Base-by-base conservation (phyloP, 30 jellyfish, hydroid and myxozoan species). In the Chironex yamaguchii region DNA sequence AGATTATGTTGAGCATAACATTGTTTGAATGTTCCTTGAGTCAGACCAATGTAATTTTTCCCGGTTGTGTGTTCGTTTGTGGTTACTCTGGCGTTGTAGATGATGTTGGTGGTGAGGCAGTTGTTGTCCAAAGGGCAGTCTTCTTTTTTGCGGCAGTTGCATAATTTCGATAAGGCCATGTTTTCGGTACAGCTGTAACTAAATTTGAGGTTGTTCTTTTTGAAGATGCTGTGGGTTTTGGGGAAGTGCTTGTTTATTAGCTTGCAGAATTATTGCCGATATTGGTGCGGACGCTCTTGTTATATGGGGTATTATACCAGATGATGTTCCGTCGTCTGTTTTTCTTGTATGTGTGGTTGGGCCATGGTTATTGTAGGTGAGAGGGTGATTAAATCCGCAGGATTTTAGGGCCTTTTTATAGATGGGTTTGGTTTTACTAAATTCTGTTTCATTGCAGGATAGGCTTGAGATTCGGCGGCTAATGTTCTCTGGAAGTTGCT, bases 281-380 rank as follows among this genome's bases (percentile, higher is more conserved):
- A 66, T 52, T 86, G 9, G 96, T 89, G 53, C 67, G 36, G 79
- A 89, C 97, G 52, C 33, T 89, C 71, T 28, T 63, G 76, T 53
- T 81, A 82, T 54, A 89, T 9, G 96, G 87, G 0, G 96, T 91
- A 63, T 85, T 85, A 48, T 62, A 85, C 89, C 89, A 80, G 64
- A 80, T 64, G 24, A 80, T 80, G 73, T 80, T 62, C 24, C 91
- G 79, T 35, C 67, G 68, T 36, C 91, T 30, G 75, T 42, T 21
- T 36, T 66, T 29, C 76, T 62, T 63, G 24, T 66, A 12, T 29
- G 62, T 64, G 26, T 66, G n/a, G n/a, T n/a, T n/a, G n/a, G n/a
- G 30, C 4, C 30, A 42, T 52, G 21, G 89, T 53, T 54, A 82
- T 31, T 77, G 89, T 77, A 77, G 51, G 30, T 28, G 50, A 84